Base-by-base conservation (phyloP, 2,888 invertebrate genomes). In the Cancer borealis region DNA sequence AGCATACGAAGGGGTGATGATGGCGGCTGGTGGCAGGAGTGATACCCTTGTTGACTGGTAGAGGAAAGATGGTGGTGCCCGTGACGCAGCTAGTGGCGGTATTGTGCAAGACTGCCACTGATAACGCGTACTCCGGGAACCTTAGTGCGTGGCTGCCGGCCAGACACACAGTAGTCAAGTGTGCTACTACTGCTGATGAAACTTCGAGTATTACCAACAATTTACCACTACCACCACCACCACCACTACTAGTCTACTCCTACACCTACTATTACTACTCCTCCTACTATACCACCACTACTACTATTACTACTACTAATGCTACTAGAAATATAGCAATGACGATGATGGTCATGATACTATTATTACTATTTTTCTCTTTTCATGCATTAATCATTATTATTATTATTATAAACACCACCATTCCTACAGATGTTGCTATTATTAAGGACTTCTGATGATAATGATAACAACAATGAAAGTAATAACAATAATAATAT, bases 1-100 rank as follows among this genome's bases (percentile, higher is more conserved):
- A 49, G 21, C n/a, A 26, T n/a, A 1, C n/a, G 88, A n/a, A 1
- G 21, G 88, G 45, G 46, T 45, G 45, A 49, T 46, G 88, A 46
- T 88, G 88, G 46, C 26, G 47, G 88, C 26, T 88, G 88, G 3
- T 88, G 26, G 88, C 47, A 47, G 47, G 12, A 39, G 88, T 88
- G 26, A 47, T 21, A 47, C 26, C 26, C 26, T 6, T 47, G 47
- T 26, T 10, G n/a, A n/a, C n/a, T 10, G 49, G 88, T n/a, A 3
- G 88, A 10, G 26, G 14, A 39, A 79, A 79, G 79, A 79, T 79
- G 79, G 30, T 79, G 79, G 79, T 21, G 79, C 79, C 66, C 79
- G 79, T 26, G 79, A 47, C 21, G 88, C 21, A 10, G 14, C 21
- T 45, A 8, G 46, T 46, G 46, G 88, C 4, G 26, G 88, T n/a